Evolutionary conservation across 1,140 invertebrate species (phyloP).

Genomic region (Trigoniulus corallinus): DNA sequence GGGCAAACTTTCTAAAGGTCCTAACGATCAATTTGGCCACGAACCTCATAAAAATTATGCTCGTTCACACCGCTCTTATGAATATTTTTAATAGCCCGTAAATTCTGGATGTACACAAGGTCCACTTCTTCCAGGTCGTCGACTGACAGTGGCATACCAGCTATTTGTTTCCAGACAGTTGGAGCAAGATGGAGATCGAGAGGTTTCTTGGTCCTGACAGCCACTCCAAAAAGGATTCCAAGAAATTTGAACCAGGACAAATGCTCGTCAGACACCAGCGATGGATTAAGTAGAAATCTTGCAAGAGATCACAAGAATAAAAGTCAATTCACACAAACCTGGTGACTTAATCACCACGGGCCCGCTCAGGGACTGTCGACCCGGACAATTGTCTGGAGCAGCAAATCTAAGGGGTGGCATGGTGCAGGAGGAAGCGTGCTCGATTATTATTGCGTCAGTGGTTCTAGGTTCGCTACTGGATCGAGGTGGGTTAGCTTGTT

Average conservation of each 20-base stretch:
- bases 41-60: neutral
- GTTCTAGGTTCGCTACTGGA: no score
- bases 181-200: conserved; percentile 43
- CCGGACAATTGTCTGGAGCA: no score
- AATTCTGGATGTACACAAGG: conserved; percentile 39
- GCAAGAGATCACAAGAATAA: conserved; percentile 4
- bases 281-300: conserved; percentile 41
- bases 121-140: conserved; percentile 49
- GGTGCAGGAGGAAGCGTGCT: no score
- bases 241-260: conserved; percentile 40
- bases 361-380: no score
- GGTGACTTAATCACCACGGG: no score
- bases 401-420: no score
- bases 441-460: no score
- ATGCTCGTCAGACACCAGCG: conserved; percentile 34
- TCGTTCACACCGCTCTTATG: conserved; percentile 22
- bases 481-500: no score
- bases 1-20: neutral
- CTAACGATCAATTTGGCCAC: neutral
- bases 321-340: neutral
- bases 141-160: conserved; percentile 37
- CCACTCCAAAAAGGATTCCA: conserved; percentile 39
- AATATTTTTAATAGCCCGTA: conserved; percentile 39
- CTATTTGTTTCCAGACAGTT: conserved; percentile 45
- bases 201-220: conserved; percentile 40